Percentiles rank a stretch among this genome's conserved stretches.
Evolutionary conservation across 2,797 vertebrate species (phyloP).

Genomic region (Argyrosomus regius): DNA sequence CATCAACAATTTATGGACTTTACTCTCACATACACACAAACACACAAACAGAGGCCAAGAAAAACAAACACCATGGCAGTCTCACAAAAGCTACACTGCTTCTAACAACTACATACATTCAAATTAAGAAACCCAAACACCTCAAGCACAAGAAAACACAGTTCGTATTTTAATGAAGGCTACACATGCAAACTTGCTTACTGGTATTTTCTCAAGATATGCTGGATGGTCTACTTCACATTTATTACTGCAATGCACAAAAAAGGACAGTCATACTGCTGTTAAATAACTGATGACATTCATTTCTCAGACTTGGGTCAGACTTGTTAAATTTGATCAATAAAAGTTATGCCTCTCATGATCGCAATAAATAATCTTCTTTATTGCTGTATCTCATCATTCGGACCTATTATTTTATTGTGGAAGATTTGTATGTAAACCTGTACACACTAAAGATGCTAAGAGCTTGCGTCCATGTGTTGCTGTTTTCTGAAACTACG

Average conservation of each 20-base stretch:
- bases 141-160: not conserved
- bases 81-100: not conserved
- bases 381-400: slow-evolving; percentile 5
- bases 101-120: not conserved
- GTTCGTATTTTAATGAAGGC: not conserved
- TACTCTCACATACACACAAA: slow-evolving; percentile 6
- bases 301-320: no score
- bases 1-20: slow-evolving; percentile 49
- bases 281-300: not conserved
- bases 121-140: not conserved
- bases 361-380: not conserved
- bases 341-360: not conserved
- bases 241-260: slow-evolving; percentile 21
- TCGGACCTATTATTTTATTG: slow-evolving; percentile 43
- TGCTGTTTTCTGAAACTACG: slow-evolving; percentile 12
- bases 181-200: not conserved
- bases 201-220: not conserved
- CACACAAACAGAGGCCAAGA: slow-evolving; percentile 6
- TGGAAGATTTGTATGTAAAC: slow-evolving; percentile 11
- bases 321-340: not conserved
- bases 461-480: not conserved
- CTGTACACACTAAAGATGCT: slow-evolving; percentile 14
- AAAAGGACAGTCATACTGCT: not conserved
- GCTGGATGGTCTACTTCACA: not conserved
- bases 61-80: slow-evolving; percentile 5